Evolutionary conservation across 2,888 invertebrate species (phyloP), one percentile per base, ranked within the genome.

Genomic region (Pristionchus exspectatus): DNA sequence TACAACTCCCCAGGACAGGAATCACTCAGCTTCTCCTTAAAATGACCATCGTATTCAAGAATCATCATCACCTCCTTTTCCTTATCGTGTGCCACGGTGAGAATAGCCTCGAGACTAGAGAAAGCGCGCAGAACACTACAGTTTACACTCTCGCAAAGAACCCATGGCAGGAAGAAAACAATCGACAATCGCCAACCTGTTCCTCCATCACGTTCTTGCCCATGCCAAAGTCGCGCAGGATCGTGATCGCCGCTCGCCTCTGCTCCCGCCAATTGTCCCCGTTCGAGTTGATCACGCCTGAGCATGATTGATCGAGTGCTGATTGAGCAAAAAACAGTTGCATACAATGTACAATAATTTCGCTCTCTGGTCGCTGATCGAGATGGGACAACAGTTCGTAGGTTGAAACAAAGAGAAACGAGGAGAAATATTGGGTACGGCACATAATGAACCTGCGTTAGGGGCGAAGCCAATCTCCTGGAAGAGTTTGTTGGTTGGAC

Each of bases 191-290:
- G 10, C 44, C 9, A 3, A 86, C 86, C 63, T 30, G 38, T 18
- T 86, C 24, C 86, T 86, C 86, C 86, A 86, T 86, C 59, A 56
- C 2, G 24, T 86, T 86, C 86, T 63, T 86, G 30, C 63, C 86
- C 86, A 86, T 86, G 33, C 86, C 86, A 14, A 86, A 86, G 21
- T 86, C 86, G 1, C 86, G 30, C 33, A 86, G 30, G 16, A 86
- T 86, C 24, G 33, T 38, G 38, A 86, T 86, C 9, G 86, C 24
- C 1, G 86, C 50, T 21, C 86, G 5, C 33, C 86, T 59, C 18
- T 86, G 86, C 66, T 59, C 86, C 1, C 86, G 27, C 86, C 86
- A 86, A 86, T 86, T 63, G 24, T 86, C 86, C 0, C 86, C 86
- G n/a, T 86, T 86, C 33, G 86, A 30, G 27, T 27, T 59, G 38